phyloP scores from a whole-genome alignment of 2,113 vertebrate species.

The Pelvicachromis taeniatus region DNA sequence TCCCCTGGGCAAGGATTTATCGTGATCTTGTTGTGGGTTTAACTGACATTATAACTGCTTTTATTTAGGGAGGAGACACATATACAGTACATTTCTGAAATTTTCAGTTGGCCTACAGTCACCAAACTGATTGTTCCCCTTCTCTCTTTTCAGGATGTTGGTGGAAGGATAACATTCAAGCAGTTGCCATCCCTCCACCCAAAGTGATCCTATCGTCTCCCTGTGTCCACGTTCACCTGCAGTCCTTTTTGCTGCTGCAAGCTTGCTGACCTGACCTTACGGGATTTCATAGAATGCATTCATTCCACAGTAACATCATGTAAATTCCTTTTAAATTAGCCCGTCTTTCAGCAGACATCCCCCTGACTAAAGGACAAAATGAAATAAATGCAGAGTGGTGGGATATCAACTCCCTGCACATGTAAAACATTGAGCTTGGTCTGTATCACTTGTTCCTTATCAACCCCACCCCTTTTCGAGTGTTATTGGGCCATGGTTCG shows the following conservation, averaged over 20 bases:
- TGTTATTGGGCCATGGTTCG: conserved; percentile 86
- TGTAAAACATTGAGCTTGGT: neutral
- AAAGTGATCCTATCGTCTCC: neutral
- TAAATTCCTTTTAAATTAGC: neutral
- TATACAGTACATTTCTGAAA: fast-evolving
- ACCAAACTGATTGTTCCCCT: neutral
- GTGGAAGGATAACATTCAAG: conserved; percentile 45
- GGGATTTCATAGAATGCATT: neutral
- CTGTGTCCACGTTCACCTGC: neutral
- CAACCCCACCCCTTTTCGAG: conserved; percentile 19
- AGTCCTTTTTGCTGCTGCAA: neutral
- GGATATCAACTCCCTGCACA: neutral
- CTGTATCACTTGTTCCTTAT: neutral
- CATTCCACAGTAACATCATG: neutral
- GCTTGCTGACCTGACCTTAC: neutral
- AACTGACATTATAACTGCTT: neutral
- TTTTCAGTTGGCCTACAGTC: neutral
- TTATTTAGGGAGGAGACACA: neutral
- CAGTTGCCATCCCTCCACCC: conserved; percentile 23
- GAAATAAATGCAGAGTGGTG: conserved; percentile 3
- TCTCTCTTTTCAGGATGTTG: conserved; percentile 65
- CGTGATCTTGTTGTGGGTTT: neutral
- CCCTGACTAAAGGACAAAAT: neutral
- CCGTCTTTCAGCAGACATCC: neutral
- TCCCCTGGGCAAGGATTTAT: neutral